These are phyloP conservation scores for Lithobates pipiens DNA, from an alignment of 2,797 vertebrate species.

Conservation along the genomic window DNA sequence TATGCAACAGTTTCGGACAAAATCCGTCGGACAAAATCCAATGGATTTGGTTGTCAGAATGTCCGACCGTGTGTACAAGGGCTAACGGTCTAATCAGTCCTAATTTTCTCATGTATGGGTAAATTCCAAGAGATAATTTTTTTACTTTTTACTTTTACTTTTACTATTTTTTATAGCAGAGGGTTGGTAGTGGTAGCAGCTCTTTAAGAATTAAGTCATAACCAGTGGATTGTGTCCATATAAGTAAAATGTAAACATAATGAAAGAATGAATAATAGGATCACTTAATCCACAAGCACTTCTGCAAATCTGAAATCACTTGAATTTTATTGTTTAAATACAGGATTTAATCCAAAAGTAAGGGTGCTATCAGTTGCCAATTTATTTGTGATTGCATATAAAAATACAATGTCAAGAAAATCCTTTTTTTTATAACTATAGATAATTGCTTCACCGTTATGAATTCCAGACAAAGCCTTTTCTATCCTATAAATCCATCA, in stretches of 20 bases:
- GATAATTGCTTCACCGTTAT: constrained; percentile 42
- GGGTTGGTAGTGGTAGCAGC: not conserved
- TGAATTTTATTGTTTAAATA: not conserved
- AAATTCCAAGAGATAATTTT: not conserved
- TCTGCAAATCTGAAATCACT: not conserved
- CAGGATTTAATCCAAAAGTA: constrained; percentile 6
- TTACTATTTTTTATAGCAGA: not conserved
- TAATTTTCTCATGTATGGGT: not conserved
- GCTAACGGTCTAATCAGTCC: not conserved
- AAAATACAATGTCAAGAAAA: constrained; percentile 3
- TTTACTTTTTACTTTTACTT: not conserved
- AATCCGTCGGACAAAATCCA: no score
- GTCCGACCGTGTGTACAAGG: no score
- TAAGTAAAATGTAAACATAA: not conserved
- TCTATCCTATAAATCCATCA: constrained; percentile 33
- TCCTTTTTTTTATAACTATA: constrained; percentile 13
- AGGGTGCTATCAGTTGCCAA: not conserved
- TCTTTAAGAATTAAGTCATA: not conserved
- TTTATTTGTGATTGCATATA: not conserved
- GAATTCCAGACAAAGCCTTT: constrained; percentile 34
- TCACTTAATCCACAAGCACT: not conserved
- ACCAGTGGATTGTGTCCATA: not conserved
- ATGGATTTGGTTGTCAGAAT: no score
- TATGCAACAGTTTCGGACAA: no score
- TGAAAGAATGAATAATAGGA: not conserved